Evolutionary conservation across 2,888 invertebrate genomes (phyloP), one percentile per base, ranked within the genome.

Genomic region (Geotrupes spiniger): DNA sequence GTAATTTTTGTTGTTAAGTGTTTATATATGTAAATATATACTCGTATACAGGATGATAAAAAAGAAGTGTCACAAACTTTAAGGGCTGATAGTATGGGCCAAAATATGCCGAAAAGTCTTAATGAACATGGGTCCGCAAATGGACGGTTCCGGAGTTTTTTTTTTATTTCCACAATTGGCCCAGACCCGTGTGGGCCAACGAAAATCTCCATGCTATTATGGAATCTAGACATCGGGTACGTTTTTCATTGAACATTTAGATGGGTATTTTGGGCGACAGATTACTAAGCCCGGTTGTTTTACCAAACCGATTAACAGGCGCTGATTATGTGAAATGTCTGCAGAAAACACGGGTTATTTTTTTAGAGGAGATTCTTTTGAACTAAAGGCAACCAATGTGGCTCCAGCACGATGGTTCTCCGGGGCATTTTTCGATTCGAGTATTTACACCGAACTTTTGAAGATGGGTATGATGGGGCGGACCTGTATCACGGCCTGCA

Each of bases 181-280:
- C 5, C 16, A 36, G 10, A 4, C 42, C 5, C 16, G 33, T 42
- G 8, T 38, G 31, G 4, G 33, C 15, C 31, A 36, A 31, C 42
- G 42, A 42, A 36, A 42, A 42, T 42, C 33, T 16, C 21, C 42
- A 38, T 28, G 42, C 33, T 28, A 17, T 33, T 36, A 28, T 42
- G 11, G 42, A 42, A 36, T 42, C 33, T 2, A 11, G 33, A 29
- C 33, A 42, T 42, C 42, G 36, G 28, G n/a, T 10, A 17, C 42
- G 42, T 17, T 42, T 42, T 42, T 26, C 28, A 9, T 41, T 41
- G n/a, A 11, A 41, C n/a, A n/a, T n/a, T 26, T 8, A 9, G 28
- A 41, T 29, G 10, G 28, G 27, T 27, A 28, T 28, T 21, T 21
- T 21, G 21, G 21, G 21, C 21, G 21, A 21, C 21, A 6, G 21